Conservation (phyloP, 2,888 invertebrate species). For the Caenorhabditis sp. region DNA sequence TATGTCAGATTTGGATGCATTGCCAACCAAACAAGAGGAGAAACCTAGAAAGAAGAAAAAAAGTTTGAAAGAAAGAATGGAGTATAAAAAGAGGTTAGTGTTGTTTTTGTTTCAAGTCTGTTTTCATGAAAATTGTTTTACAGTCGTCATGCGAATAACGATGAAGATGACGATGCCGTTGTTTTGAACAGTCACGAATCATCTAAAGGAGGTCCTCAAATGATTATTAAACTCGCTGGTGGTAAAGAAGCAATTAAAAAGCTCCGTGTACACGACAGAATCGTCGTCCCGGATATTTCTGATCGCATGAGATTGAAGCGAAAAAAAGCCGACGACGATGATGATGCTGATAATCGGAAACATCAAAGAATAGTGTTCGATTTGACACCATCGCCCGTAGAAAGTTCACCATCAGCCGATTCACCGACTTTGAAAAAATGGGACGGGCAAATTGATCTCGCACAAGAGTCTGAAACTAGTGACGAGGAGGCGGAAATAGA, state of each 20-base stretch:
- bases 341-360: constrained; percentile 18
- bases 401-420: constrained; percentile 12
- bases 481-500: constrained; percentile 64
- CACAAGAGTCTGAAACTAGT: constrained; percentile 45
- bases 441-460: constrained; percentile 56
- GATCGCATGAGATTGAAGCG: neutral
- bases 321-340: neutral
- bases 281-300: constrained; percentile 18
- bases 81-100: neutral
- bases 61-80: neutral
- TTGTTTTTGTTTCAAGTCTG: too few relatives aligned
- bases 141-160: neutral
- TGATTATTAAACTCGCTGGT: constrained; percentile 35
- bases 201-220: constrained; percentile 23
- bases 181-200: constrained; percentile 15
- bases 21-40: constrained; percentile 15
- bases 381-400: neutral
- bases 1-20: constrained; percentile 37
- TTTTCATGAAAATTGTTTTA: neutral
- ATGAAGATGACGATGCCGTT: constrained; percentile 24
- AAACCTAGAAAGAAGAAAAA: neutral
- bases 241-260: constrained; percentile 38
- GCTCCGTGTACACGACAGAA: constrained; percentile 24
- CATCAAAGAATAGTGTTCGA: constrained; percentile 38
- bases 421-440: constrained; percentile 45